Evolutionary conservation across 1,140 invertebrate genomes (phyloP).

Genomic region (Drosophila neocordata): DNA sequence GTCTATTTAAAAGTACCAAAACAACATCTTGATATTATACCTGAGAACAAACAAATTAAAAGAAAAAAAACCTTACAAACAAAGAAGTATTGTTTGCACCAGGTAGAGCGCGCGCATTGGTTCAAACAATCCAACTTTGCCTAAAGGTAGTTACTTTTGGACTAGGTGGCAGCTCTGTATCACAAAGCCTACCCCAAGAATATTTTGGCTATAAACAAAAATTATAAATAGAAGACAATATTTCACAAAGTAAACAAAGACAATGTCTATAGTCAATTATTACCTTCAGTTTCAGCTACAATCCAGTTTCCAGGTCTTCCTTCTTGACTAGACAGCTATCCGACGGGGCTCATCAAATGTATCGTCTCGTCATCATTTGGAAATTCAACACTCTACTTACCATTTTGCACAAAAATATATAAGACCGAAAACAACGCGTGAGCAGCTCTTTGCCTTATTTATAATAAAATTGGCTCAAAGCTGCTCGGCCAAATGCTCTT

Average conservation of each 20-base stretch:
- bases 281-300: slow-evolving; percentile 20
- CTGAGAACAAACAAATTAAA: background rate
- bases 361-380: slow-evolving; percentile 4
- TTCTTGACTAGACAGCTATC: background rate
- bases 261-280: background rate
- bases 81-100: slow-evolving; percentile 10
- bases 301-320: background rate
- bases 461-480: background rate
- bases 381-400: slow-evolving; percentile 66
- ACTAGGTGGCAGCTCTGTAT: background rate
- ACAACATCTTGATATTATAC: slow-evolving; percentile 49
- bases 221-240: background rate
- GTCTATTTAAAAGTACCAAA: slow-evolving; percentile 5
- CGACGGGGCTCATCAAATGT: background rate
- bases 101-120: background rate
- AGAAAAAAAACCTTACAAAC: background rate
- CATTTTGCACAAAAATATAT: slow-evolving; percentile 13
- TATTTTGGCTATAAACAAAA: background rate
- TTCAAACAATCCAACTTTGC: background rate
- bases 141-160: background rate
- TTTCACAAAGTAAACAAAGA: background rate
- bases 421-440: slow-evolving; percentile 39
- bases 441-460: slow-evolving; percentile 13
- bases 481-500: slow-evolving; percentile 39
- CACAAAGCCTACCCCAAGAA: background rate